Percentiles rank a stretch among this genome's conserved stretches.
These are phyloP conservation scores for Loriculus beryllinus DNA, from an alignment of 2,797 vertebrate genomes.

Conservation along the genomic window DNA sequence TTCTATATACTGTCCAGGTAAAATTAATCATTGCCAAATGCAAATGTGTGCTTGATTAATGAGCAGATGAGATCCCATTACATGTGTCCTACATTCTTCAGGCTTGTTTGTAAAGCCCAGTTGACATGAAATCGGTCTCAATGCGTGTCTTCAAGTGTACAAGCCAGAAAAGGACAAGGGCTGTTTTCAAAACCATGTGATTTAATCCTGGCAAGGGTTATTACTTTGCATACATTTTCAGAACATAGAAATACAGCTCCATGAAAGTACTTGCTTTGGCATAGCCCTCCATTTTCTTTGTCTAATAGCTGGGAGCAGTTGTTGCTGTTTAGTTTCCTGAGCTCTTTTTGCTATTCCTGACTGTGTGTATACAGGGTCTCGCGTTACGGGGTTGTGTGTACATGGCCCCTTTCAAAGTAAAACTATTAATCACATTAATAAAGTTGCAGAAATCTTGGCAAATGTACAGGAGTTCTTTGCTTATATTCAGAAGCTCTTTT, in stretches of 20 bases:
- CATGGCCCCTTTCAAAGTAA: neutral
- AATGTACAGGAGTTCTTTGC: neutral
- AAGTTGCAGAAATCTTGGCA: neutral
- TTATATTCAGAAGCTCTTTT: neutral
- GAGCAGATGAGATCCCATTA: neutral
- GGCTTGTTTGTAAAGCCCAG: neutral
- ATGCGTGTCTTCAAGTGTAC: rapidly evolving
- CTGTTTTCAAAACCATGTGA: neutral
- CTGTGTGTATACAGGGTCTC: neutral
- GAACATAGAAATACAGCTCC: neutral
- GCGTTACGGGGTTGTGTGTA: neutral
- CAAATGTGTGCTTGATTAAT: neutral
- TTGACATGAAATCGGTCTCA: neutral
- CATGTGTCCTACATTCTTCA: neutral
- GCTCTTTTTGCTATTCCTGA: neutral
- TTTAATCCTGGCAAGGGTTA: neutral
- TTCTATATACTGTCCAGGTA: neutral
- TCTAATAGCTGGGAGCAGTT: neutral
- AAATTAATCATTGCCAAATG: neutral
- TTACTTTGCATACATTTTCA: neutral
- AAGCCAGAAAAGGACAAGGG: neutral
- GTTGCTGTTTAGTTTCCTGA: neutral
- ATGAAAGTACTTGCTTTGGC: neutral
- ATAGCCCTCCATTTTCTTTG: neutral
- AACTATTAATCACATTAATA: neutral